Conservation (phyloP, 2,113 vertebrate species). For the Protomyctophum bolini region DNA sequence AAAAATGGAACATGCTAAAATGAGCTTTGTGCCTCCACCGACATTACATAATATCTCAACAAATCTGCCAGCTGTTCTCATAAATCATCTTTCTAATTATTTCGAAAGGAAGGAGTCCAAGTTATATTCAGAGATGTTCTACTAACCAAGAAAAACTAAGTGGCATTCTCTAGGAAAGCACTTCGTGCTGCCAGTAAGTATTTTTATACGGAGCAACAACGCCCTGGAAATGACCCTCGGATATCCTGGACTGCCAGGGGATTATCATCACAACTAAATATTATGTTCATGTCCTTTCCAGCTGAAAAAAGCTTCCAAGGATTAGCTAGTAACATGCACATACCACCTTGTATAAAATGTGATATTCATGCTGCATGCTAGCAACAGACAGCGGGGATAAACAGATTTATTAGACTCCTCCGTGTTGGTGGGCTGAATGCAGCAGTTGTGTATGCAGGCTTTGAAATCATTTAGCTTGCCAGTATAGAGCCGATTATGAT, state of each 20-base stretch:
- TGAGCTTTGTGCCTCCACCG: slow-evolving; percentile 13
- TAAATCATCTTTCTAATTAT: slow-evolving; percentile 20
- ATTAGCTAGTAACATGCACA: slow-evolving; percentile 53
- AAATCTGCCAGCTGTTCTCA: slow-evolving; percentile 6
- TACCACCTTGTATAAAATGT: slow-evolving; percentile 37
- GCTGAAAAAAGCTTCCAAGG: slow-evolving; percentile 55
- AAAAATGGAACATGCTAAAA: slow-evolving; percentile 15
- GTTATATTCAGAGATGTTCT: slow-evolving; percentile 12
- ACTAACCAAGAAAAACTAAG: slow-evolving; percentile 13
- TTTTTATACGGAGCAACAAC: slow-evolving; percentile 24
- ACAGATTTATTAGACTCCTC: slow-evolving; percentile 46
- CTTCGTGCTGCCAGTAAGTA: slow-evolving; percentile 18
- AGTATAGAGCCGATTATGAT: background rate
- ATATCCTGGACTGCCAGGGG: slow-evolving; percentile 29
- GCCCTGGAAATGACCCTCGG: slow-evolving; percentile 39
- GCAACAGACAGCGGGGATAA: slow-evolving; percentile 29
- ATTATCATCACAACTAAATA: slow-evolving; percentile 48
- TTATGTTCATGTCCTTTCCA: slow-evolving; percentile 45
- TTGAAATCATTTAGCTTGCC: slow-evolving; percentile 6
- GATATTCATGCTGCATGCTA: slow-evolving; percentile 23
- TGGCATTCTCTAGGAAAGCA: background rate
- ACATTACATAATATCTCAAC: slow-evolving; percentile 20
- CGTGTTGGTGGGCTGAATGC: slow-evolving; percentile 18
- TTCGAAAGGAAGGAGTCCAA: background rate
- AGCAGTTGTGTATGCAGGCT: slow-evolving; percentile 12